phyloP scores from a whole-genome alignment of 2,797 vertebrate species.

The Pangasius krempfi region DNA sequence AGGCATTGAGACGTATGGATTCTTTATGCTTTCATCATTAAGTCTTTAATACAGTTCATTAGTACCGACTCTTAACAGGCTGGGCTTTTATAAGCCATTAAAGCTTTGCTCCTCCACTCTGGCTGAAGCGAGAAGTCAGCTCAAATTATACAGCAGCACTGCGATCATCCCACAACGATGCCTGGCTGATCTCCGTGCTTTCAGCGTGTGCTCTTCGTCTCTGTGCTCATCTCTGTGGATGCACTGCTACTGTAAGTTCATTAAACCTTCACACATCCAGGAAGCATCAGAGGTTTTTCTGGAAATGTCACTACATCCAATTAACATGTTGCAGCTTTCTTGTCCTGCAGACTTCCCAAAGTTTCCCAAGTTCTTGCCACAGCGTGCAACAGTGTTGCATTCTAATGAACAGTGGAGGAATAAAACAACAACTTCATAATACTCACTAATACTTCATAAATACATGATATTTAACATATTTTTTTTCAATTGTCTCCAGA shows the following conservation, averaged over 20 bases:
- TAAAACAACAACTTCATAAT: neutral
- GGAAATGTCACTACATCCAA: neutral
- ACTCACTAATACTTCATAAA: neutral
- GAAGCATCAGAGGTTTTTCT: neutral
- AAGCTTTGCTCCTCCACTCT: too few species aligned
- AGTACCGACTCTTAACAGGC: neutral
- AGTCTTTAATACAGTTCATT: neutral
- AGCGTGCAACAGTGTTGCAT: neutral
- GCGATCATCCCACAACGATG: neutral
- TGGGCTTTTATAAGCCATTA: conserved; percentile 1
- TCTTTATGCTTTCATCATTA: neutral
- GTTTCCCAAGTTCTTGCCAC: neutral
- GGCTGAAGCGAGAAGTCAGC: neutral
- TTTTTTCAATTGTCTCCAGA: too few species aligned
- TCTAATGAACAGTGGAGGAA: neutral
- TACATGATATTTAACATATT: too few species aligned
- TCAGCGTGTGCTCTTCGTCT: neutral
- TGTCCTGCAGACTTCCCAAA: neutral
- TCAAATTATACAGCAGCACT: neutral
- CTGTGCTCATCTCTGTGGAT: neutral
- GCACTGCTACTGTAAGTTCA: neutral
- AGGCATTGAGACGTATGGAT: neutral
- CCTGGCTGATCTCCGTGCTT: neutral
- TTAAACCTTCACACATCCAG: neutral
- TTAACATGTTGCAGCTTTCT: neutral